Conservation (phyloP, 2,113 vertebrate genomes). For the Trichechus manatus region DNA sequence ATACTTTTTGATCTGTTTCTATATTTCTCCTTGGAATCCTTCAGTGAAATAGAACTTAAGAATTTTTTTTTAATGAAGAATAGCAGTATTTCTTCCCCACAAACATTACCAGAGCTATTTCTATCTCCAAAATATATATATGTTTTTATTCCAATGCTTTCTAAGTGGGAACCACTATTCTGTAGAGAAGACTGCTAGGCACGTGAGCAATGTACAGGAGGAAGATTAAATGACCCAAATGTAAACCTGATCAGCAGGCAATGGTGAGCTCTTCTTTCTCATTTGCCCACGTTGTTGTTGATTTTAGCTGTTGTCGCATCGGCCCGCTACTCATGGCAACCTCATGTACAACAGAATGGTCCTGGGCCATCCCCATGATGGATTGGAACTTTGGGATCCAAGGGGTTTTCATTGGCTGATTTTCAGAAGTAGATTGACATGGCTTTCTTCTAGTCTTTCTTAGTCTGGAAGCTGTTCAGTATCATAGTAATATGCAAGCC, state of each 20-base stretch:
- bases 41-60: not conserved
- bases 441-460: not conserved
- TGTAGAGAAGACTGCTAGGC: not conserved
- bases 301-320: too few species aligned
- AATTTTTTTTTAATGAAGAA: not conserved
- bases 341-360: not conserved
- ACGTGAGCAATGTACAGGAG: not conserved
- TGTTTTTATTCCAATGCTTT: conserved; percentile 17
- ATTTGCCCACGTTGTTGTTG: not conserved
- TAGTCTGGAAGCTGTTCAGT: not conserved
- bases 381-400: not conserved
- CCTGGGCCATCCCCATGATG: not conserved
- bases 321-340: not conserved
- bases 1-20: conserved; percentile 35
- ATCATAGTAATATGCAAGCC: not conserved
- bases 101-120: not conserved
- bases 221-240: conserved; percentile 67
- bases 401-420: not conserved
- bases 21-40: conserved; percentile 24
- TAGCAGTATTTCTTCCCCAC: not conserved
- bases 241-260: conserved; percentile 55
- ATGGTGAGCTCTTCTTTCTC: conserved; percentile 51
- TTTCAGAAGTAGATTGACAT: not conserved
- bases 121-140: not conserved
- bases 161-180: conserved; percentile 11